Evolutionary conservation across 1,140 invertebrate species (phyloP), one percentile per base, ranked within the genome.

Genomic region (Bombus fervidus): DNA sequence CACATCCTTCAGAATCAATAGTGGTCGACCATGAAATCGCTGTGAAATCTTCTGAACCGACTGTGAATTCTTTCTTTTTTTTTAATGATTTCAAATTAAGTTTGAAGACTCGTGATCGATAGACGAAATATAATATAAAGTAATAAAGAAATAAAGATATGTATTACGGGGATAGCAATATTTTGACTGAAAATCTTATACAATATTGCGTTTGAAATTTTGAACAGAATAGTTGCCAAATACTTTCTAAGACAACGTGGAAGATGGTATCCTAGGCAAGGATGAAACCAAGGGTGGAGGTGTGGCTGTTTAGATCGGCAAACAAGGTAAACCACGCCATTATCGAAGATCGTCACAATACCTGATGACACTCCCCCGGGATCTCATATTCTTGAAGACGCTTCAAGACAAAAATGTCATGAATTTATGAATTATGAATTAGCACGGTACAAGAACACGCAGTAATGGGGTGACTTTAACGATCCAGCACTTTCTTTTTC

Each of bases 341-440:
- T 83, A 85, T 76, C 71, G 83, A 28, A 64, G 34, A 76, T 85
- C 76, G 71, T 87, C 59, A 53, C 53, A 39, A 81, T 80, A 53
- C 1, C 47, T 53, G 47, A 53, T 22, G 47, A 53, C 18, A 22
- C 6, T 53, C 47, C 47, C 6, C 18, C 18, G 47, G 47, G 72
- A 62, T 3, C 59, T 28, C 73, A 62, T 71, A 81, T 80, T 68
- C 78, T 73, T 69, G 82, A 64, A 43, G 68, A 69, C 72, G 77
- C 37, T 78, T 83, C 62, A 71, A 41, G 43, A 66, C 43, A 41
- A 89, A 80, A 80, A 66, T 59, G 88, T 47, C 71, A 43, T 53
- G 83, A 71, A 73, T 69, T 81, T 81, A 85, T 90, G 86, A 89
- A 89, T 90, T 87, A 89, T 89, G 86, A 83, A 90, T 87, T 87